Percentiles rank a stretch among this genome's conserved stretches.
Evolutionary conservation across 2,888 invertebrate species (phyloP).

Genomic region (Cremastobaeus sp.): DNA sequence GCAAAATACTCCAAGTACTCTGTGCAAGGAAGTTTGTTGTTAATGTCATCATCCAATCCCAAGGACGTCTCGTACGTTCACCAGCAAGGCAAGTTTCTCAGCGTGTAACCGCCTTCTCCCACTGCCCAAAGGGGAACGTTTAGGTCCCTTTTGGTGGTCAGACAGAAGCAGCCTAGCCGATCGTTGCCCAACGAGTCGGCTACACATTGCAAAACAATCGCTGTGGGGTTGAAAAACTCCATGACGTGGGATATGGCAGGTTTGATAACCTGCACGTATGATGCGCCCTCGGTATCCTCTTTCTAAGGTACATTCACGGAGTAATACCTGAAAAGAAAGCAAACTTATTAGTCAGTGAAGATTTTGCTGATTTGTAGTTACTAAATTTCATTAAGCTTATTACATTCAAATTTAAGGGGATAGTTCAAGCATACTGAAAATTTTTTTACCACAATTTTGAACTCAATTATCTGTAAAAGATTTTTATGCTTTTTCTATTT

Average conservation of each 20-base stretch:
- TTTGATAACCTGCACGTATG: slow-evolving; percentile 93
- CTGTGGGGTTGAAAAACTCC: slow-evolving; percentile 97
- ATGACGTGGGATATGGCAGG: slow-evolving; percentile 96
- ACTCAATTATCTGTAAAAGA: too few species aligned
- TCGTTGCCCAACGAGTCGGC: slow-evolving; percentile 98
- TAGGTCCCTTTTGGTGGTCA: slow-evolving; percentile 93
- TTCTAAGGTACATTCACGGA: slow-evolving; percentile 98
- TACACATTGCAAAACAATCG: slow-evolving; percentile 98
- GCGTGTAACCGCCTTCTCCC: slow-evolving; percentile 93
- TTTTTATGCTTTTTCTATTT: too few species aligned
- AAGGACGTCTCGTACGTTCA: slow-evolving; percentile 99
- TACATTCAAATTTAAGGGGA: too few species aligned
- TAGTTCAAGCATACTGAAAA: too few species aligned
- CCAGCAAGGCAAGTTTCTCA: slow-evolving; percentile 97
- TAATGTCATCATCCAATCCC: slow-evolving; percentile 93
- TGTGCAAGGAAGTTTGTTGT: slow-evolving; percentile 95
- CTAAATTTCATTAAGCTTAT: too few species aligned
- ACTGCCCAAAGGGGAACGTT: slow-evolving; percentile 95
- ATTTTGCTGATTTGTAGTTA: too few species aligned
- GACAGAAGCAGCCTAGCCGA: slow-evolving; percentile 95
- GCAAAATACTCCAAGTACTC: slow-evolving; percentile 98
- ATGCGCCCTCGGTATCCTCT: slow-evolving; percentile 97
- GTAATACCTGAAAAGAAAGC: slow-evolving; percentile 90
- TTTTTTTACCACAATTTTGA: too few species aligned
- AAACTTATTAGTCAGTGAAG: too few species aligned